phyloP scores from a whole-genome alignment of 2,113 vertebrate genomes.

The Ornithorhynchus anatinus region DNA sequence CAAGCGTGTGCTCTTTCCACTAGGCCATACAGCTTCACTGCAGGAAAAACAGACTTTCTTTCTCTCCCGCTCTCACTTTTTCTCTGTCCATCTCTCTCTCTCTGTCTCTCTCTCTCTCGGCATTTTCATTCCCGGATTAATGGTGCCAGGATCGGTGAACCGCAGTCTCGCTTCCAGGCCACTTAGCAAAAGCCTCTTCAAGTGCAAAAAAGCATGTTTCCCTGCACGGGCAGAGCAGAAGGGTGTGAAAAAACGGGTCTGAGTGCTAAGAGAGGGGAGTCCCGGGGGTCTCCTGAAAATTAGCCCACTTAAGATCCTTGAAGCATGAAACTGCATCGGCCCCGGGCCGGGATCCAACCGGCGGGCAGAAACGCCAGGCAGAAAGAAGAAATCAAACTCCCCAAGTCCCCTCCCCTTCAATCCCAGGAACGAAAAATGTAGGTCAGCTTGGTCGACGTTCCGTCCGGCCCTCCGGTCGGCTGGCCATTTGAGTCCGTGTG shows the following conservation, averaged over 20 bases:
- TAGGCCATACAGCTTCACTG: too few relatives aligned
- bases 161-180: conserved; percentile 17
- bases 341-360: background rate
- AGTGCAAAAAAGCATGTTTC: conserved; percentile 35
- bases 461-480: too few relatives aligned
- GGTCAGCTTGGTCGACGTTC: too few relatives aligned
- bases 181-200: conserved; percentile 35
- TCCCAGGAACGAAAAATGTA: too few relatives aligned
- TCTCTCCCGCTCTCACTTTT: too few relatives aligned
- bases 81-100: too few relatives aligned
- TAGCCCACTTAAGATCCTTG: background rate
- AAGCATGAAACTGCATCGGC: background rate
- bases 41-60: too few relatives aligned
- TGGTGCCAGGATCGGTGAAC: background rate
- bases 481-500: too few relatives aligned
- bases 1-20: too few relatives aligned
- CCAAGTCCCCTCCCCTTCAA: background rate
- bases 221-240: conserved; percentile 5
- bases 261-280: conserved; percentile 10
- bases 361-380: conserved; percentile 16
- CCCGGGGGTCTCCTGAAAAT: conserved; percentile 2
- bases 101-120: background rate
- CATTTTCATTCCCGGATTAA: conserved; percentile 21
- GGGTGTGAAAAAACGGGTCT: background rate
- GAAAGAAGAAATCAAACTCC: background rate